These are phyloP conservation scores for Standfussiana lucernea DNA, from an alignment of 2,888 invertebrate species.

Conservation along the genomic window DNA sequence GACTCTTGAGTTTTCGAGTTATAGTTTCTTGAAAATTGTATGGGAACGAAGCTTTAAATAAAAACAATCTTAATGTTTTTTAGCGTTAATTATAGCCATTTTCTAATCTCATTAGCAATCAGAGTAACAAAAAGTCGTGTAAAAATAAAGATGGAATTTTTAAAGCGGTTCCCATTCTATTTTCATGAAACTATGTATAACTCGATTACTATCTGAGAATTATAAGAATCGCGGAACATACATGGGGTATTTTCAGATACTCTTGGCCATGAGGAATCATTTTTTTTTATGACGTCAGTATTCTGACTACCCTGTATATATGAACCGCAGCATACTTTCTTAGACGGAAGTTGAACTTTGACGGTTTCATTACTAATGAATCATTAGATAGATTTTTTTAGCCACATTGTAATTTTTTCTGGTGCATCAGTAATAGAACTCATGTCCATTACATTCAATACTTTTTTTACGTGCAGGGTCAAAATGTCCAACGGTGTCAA, in stretches of 20 bases:
- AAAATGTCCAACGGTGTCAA: too few species aligned
- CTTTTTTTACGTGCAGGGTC: too few species aligned
- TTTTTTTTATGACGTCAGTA: background rate
- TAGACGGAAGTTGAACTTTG: background rate
- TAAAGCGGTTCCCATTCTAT: background rate
- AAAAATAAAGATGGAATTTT: background rate
- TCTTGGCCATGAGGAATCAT: background rate
- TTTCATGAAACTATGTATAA: background rate
- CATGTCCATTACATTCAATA: background rate
- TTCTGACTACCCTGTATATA: background rate
- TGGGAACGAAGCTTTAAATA: too few species aligned
- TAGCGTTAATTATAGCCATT: background rate
- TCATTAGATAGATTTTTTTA: background rate
- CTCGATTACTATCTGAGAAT: background rate
- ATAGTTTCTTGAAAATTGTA: too few species aligned
- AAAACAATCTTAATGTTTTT: too few species aligned
- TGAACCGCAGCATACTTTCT: background rate
- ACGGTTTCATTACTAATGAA: too few species aligned
- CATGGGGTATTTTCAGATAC: background rate
- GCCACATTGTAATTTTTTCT: background rate
- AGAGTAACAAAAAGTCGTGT: background rate
- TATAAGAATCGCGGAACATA: background rate
- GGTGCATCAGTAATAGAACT: background rate
- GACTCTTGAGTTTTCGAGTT: too few species aligned
- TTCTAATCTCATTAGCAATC: background rate